phyloP scores from a whole-genome alignment of 2,888 invertebrate genomes.

The Eutolmus rufibarbis region DNA sequence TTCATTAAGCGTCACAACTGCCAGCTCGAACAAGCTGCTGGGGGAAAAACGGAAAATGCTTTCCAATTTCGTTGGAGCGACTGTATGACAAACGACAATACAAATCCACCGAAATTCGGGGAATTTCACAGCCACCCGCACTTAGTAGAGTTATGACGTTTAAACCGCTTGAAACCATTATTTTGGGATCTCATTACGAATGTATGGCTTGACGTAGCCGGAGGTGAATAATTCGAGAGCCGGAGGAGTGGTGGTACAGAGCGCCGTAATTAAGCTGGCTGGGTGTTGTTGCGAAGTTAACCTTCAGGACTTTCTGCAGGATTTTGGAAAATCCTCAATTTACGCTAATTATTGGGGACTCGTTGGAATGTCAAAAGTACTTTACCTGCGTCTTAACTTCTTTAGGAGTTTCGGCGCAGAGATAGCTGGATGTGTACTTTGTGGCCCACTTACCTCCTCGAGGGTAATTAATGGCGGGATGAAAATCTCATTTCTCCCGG shows the following conservation, averaged over 20 bases:
- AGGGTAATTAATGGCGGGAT: neutral
- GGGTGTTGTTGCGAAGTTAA: neutral
- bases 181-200: conserved; percentile 3
- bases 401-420: neutral
- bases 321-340: neutral
- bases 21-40: neutral
- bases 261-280: neutral
- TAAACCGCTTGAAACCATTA: conserved; percentile 16
- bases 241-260: neutral
- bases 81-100: neutral
- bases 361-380: neutral
- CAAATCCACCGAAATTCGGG: neutral
- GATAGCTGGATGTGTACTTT: neutral
- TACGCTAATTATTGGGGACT: conserved; percentile 2
- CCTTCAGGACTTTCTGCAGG: neutral
- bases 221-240: neutral
- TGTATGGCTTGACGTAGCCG: neutral
- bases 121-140: neutral
- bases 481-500: neutral
- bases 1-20: neutral
- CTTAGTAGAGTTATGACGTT: neutral
- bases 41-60: neutral
- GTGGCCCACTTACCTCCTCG: neutral
- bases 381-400: neutral
- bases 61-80: neutral